A percentile compares a stretch with the other conserved stretches of the same genome.
These are phyloP conservation scores for Gobio gobio DNA, from an alignment of 2,113 vertebrate genomes.

Conservation along the genomic window DNA sequence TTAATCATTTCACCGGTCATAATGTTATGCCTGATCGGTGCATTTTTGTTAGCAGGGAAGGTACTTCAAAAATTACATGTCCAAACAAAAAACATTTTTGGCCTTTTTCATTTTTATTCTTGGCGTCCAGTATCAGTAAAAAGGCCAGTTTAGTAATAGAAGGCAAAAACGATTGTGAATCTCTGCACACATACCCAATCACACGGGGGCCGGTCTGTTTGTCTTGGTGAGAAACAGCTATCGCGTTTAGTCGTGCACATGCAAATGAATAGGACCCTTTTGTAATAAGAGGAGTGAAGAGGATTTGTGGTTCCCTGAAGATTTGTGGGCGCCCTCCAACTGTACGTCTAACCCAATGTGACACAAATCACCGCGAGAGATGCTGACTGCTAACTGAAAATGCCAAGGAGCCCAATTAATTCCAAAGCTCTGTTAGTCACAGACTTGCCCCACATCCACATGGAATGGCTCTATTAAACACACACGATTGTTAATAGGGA, in stretches of 20 bases:
- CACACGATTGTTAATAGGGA: constrained; percentile 61
- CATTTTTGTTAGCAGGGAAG: too few species aligned
- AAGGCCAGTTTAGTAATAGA: background rate
- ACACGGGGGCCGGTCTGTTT: background rate
- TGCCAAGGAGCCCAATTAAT: constrained; percentile 72
- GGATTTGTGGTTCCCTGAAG: constrained; percentile 44
- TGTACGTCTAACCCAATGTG: constrained; percentile 62
- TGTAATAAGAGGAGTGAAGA: constrained; percentile 41
- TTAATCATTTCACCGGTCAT: too few species aligned
- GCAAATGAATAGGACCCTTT: constrained; percentile 4
- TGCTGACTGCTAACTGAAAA: constrained; percentile 72
- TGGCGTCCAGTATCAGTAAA: background rate
- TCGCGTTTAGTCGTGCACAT: background rate
- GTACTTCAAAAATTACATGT: background rate
- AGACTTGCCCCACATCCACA: constrained; percentile 59
- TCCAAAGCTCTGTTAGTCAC: constrained; percentile 58
- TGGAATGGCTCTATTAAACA: constrained; percentile 64
- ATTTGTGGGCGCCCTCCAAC: constrained; percentile 67
- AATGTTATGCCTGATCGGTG: too few species aligned
- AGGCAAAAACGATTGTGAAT: background rate
- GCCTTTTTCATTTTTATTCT: background rate
- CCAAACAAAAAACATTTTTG: background rate
- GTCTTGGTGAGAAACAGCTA: constrained; percentile 8
- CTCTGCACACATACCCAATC: background rate
- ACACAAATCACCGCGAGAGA: constrained; percentile 75